Conservation (phyloP, 30 jellyfish, hydroid and myxozoan species). For the Cassiopea andromeda region DNA sequence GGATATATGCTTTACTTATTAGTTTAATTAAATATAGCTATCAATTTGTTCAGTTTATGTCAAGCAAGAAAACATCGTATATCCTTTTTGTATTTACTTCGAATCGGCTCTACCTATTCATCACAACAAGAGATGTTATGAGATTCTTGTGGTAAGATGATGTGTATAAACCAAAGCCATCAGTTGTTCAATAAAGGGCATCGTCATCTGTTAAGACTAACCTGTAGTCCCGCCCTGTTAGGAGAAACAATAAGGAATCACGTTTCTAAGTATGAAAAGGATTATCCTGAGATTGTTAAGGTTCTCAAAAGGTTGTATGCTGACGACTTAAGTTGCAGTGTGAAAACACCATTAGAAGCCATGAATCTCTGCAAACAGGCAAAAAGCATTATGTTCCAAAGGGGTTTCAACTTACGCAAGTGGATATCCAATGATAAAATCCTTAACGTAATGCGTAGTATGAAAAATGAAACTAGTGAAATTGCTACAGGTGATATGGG, state of each 20-base stretch:
- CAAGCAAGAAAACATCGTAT: too few species aligned
- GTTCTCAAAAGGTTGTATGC: slow-evolving; percentile 13
- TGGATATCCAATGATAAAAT: slow-evolving; percentile 68
- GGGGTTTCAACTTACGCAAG: slow-evolving; percentile 72
- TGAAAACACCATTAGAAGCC: slow-evolving; percentile 22
- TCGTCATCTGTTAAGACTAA: slow-evolving; percentile 22
- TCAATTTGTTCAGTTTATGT: too few species aligned
- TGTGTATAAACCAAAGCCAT: slow-evolving; percentile 4
- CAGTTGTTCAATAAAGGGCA: slow-evolving; percentile 10
- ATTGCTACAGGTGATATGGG: not conserved
- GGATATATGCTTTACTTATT: too few species aligned
- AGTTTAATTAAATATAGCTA: too few species aligned
- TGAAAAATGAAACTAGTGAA: not conserved
- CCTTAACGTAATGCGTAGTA: not conserved
- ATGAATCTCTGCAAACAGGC: slow-evolving; percentile 18
- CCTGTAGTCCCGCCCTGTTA: slow-evolving; percentile 35
- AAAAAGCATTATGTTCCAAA: slow-evolving; percentile 27
- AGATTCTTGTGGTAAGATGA: slow-evolving; percentile 52
- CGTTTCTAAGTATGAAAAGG: slow-evolving; percentile 12
- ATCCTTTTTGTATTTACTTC: too few species aligned
- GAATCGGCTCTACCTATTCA: too few species aligned
- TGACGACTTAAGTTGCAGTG: slow-evolving; percentile 34
- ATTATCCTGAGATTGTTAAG: slow-evolving; percentile 26
- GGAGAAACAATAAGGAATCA: slow-evolving; percentile 29
- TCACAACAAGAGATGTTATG: slow-evolving; percentile 20